Evolutionary conservation across 2,113 vertebrate genomes (phyloP).

Genomic region (Nerophis lumbriciformis): DNA sequence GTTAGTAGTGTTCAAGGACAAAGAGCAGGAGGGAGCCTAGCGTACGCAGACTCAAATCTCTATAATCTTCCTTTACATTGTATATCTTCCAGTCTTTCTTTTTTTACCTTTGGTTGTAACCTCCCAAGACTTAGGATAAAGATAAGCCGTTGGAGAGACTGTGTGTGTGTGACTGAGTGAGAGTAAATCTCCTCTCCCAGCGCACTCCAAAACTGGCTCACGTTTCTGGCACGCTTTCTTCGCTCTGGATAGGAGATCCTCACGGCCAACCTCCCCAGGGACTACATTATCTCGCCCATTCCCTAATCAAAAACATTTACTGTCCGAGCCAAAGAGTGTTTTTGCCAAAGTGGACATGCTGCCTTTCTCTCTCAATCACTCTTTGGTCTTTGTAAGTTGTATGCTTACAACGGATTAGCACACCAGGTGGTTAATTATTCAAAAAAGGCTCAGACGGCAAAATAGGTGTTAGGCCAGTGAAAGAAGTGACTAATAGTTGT

Average conservation of each 20-base stretch:
- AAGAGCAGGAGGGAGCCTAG: too few species aligned
- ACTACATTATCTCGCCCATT: constrained; percentile 45
- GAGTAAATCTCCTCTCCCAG: constrained; percentile 11
- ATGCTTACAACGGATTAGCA: constrained; percentile 22
- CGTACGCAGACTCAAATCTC: background rate
- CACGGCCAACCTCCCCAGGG: constrained; percentile 44
- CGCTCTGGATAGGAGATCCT: constrained; percentile 48
- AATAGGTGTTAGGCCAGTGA: background rate
- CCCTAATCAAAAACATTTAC: constrained; percentile 50
- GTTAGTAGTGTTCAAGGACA: too few species aligned
- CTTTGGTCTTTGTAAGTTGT: background rate
- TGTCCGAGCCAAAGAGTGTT: constrained; percentile 20
- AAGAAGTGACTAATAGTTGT: too few species aligned
- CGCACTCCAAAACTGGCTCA: constrained; percentile 32
- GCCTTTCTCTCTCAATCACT: constrained; percentile 3
- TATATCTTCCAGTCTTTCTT: constrained; percentile 15
- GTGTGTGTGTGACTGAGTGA: constrained; percentile 29
- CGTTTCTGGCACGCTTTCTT: constrained; percentile 34
- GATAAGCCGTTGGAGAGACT: constrained; percentile 48
- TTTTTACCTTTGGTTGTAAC: constrained; percentile 30
- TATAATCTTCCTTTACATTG: constrained; percentile 25
- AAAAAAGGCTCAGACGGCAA: background rate
- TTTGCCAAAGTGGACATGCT: constrained; percentile 18
- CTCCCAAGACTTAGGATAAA: constrained; percentile 43
- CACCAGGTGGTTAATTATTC: constrained; percentile 56